Evolutionary conservation across 1,140 invertebrate species (phyloP), one percentile per base, ranked within the genome.

Genomic region (Protaetia brevitarsis): DNA sequence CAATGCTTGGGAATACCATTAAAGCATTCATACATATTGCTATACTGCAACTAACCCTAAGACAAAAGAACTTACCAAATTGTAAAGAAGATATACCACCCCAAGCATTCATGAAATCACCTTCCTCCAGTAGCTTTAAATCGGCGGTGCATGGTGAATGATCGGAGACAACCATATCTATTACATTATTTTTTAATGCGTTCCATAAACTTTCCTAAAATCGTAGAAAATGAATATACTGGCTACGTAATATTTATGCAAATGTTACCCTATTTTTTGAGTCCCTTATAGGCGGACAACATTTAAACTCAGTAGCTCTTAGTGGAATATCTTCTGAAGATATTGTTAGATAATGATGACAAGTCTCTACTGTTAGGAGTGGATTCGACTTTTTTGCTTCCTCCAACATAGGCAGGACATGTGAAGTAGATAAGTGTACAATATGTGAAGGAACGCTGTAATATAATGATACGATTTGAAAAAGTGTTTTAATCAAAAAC

Each of bases 31-130:
- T 2, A n/a, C 16, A 10, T 36, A 36, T 10, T 36, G n/a, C n/a
- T n/a, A n/a, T n/a, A n/a, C n/a, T n/a, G n/a, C n/a, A n/a, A n/a
- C n/a, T n/a, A n/a, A n/a, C n/a, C n/a, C n/a, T 36, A 13, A 41
- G 8, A 45, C 26, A 8, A 23, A 8, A 21, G 3, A 1, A 34
- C 31, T 1, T 65, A 65, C 87, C 88, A 73, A 90, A 87, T 76
- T 91, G 89, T 28, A 91, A 73, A 0, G 87, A 88, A 2, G 88
- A 85, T 65, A 91, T 89, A 56, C 89, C 89, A 58, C 87, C 88
- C 88, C 88, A 90, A 56, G 88, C 87, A 70, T 81, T 80, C 64
- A 89, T 73, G 72, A 89, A 90, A 71, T 89, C 83, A 19, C 83
- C 84, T 65, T 79, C 77, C 30, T 77, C 82, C 1, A 81, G 74